Evolutionary conservation across 92 coral and sea anemone species (phyloP), one percentile per base, ranked within the genome.

Genomic region (Epizoanthus scotinus): DNA sequence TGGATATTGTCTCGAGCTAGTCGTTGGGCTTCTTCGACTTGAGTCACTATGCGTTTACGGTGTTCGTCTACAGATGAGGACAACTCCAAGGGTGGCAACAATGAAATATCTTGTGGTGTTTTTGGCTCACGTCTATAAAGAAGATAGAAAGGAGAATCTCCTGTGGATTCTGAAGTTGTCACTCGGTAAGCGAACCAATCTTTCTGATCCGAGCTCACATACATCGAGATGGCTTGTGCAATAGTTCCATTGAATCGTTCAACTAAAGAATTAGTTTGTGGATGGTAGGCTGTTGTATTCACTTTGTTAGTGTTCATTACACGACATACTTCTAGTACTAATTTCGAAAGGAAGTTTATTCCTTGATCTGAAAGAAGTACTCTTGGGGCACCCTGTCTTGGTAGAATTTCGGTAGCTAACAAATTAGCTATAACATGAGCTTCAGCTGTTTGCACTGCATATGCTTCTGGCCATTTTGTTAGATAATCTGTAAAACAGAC

Each of bases 391-490:
- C n/a, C n/a, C 14, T 86, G 86, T 2, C 90, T 19, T 7, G 86
- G 73, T 7, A 86, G 57, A 0, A 86, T 75, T 61, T 91, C 89
- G 18, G 80, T 50, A 0, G 78, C 79, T 14, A 90, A 55, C 0
- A 87, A 18, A 2, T 78, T 36, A 17, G 86, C 90, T 12, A 88
- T 84, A n/a, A 83, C 84, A 0, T 70, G 17, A 10, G 92, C 90
- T 0, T 88, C 89, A 0, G 75, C 69, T 58, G 73, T 65, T 5
- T 82, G 78, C 6, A 91, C 83, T 5, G 92, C 70, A 60, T 88
- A 91, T 13, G 83, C 87, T 63, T 91, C 92, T 7, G 85, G 88
- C 95, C 92, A n/a, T n/a, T n/a, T n/a, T n/a, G n/a, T n/a, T n/a
- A n/a, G n/a, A n/a, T n/a, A n/a, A n/a, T n/a, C n/a, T 0, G 82